A percentile compares a stretch with the other conserved stretches of the same genome.
phyloP scores from a whole-genome alignment of 2,888 invertebrate species.

The Trichopria drosophilae region DNA sequence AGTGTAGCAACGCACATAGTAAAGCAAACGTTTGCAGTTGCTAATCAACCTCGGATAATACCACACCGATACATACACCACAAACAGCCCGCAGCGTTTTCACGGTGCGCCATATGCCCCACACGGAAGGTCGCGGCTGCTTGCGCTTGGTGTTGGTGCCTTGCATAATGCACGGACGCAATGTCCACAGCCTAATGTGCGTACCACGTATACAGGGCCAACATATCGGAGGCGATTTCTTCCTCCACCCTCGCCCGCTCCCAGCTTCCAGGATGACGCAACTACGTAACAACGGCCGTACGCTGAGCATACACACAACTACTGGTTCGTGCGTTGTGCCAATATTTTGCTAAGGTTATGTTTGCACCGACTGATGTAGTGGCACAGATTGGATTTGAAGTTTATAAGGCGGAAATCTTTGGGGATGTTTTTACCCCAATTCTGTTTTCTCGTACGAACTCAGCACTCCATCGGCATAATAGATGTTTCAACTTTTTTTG shows the following conservation, averaged over 20 bases:
- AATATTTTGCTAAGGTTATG: slow-evolving; percentile 54
- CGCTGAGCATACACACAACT: no score
- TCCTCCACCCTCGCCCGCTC: slow-evolving; percentile 10
- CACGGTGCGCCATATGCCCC: slow-evolving; percentile 47
- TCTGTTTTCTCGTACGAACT: no score
- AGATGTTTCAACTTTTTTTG: no score
- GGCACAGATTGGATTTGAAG: slow-evolving; percentile 57
- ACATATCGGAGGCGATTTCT: slow-evolving; percentile 10
- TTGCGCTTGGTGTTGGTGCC: slow-evolving; percentile 10
- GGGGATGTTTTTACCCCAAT: slow-evolving; percentile 10
- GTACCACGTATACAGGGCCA: slow-evolving; percentile 25
- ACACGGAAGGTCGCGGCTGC: slow-evolving; percentile 14
- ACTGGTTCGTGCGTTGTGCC: slow-evolving; percentile 37
- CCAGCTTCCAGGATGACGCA: slow-evolving; percentile 18
- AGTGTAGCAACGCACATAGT: slow-evolving; percentile 36
- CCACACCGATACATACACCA: slow-evolving; percentile 46
- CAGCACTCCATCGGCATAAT: no score
- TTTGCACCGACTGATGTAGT: slow-evolving; percentile 51
- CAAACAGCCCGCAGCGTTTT: slow-evolving; percentile 54
- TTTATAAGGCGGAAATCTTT: slow-evolving; percentile 55
- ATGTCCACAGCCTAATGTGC: slow-evolving; percentile 20
- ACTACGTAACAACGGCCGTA: no score
- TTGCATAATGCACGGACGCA: slow-evolving; percentile 31
- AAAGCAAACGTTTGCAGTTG: slow-evolving; percentile 57
- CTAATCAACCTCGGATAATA: slow-evolving; percentile 58